Evolutionary conservation across 2,888 invertebrate genomes (phyloP), one percentile per base, ranked within the genome.

Genomic region (Iselma pallidipennis): DNA sequence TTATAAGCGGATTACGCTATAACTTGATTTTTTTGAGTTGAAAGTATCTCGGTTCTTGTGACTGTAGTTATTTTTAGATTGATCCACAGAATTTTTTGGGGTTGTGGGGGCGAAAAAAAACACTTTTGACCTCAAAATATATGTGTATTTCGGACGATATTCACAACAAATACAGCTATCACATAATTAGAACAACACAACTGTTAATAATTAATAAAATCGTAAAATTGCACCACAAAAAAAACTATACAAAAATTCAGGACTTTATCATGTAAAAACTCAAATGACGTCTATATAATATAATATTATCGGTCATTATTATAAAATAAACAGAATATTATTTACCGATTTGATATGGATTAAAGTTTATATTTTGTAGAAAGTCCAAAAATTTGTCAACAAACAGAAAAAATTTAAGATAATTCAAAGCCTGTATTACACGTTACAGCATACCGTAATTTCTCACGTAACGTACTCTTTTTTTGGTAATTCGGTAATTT

Each of bases 351-450:
- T 42, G 45, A 45, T 45, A 19, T 45, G 45, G n/a, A n/a, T n/a
- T n/a, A n/a, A n/a, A n/a, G n/a, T n/a, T n/a, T n/a, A n/a, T n/a
- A n/a, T n/a, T n/a, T n/a, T n/a, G n/a, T n/a, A n/a, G n/a, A n/a
- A n/a, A n/a, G n/a, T n/a, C n/a, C 42, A 57, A 49, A 59, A 4
- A 37, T 37, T 37, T 59, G 59, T 59, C 14, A 48, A 49, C 45
- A 42, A 54, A 58, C 37, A 52, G 66, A 55, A 58, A 66, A 61
- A 45, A 37, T 60, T 85, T 91, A 98, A 3, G 98, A 98, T n/a
- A 99, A 86, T 83, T 99, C 99, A 82, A 99, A 99, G 21, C 99
- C 99, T 14, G 98, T 97, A 81, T 98, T 98, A 75, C 97, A 96
- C 68, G 92, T 92, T 57, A 99, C 96, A 0, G 99, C 99, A 80